A percentile compares a stretch with the other conserved stretches of the same genome.
Conservation (phyloP, 2,113 vertebrate species). For the Thinocorus orbignyianus region DNA sequence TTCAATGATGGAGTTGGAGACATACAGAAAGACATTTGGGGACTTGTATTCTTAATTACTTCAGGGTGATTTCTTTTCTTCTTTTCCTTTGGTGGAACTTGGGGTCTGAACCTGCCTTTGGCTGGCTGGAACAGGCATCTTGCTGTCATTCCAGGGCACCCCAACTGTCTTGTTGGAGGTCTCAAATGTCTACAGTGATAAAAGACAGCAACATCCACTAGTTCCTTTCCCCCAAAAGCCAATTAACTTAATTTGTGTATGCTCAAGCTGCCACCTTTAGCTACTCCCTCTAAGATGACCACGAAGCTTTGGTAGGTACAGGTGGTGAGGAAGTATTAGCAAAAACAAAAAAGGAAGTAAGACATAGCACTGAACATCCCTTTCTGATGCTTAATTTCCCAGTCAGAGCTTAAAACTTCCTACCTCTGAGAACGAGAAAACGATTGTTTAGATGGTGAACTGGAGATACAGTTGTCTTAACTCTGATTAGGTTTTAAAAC, state of each 20-base stretch:
- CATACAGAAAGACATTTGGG: background rate
- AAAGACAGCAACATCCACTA: background rate
- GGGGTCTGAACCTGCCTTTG: background rate
- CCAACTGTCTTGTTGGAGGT: background rate
- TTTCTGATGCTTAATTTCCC: background rate
- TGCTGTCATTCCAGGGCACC: background rate
- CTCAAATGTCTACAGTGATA: background rate
- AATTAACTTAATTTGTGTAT: background rate
- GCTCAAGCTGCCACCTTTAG: background rate
- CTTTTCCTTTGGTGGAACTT: background rate
- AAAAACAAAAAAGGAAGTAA: slow-evolving; percentile 1
- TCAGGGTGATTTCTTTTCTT: background rate
- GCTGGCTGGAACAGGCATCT: background rate
- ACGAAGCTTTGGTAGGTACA: background rate
- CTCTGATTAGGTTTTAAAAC: background rate
- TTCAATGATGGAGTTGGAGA: background rate
- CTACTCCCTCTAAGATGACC: background rate
- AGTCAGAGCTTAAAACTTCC: background rate
- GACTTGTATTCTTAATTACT: slow-evolving; percentile 1
- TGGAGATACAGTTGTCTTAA: background rate
- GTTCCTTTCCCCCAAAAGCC: background rate
- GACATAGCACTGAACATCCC: background rate
- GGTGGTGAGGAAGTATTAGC: background rate
- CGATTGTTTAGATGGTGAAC: background rate
- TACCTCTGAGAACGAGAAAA: background rate